Conservation (phyloP, 2,888 invertebrate genomes). For the Hyposoter dolosus region DNA sequence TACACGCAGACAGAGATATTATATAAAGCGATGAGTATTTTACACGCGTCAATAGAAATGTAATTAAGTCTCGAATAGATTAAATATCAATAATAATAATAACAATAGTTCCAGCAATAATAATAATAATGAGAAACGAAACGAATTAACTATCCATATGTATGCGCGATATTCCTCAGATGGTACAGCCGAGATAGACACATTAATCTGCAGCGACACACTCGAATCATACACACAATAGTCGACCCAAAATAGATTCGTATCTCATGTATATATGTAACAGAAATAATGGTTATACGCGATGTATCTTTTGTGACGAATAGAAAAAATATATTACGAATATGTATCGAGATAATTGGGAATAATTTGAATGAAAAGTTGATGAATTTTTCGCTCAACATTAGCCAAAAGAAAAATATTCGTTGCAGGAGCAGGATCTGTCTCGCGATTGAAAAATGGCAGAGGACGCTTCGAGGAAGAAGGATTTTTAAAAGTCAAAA, state of each 20-base stretch:
- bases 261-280: slow-evolving; percentile 1
- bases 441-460: neutral
- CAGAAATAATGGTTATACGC: neutral
- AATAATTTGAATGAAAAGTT: neutral
- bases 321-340: neutral
- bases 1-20: neutral
- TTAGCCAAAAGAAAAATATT: no score
- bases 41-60: slow-evolving; percentile 55
- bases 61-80: slow-evolving; percentile 51
- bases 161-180: slow-evolving; percentile 44
- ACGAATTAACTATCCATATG: slow-evolving; percentile 39
- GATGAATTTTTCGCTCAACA: neutral
- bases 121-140: slow-evolving; percentile 18
- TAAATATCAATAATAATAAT: slow-evolving; percentile 5
- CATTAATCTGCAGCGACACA: slow-evolving; percentile 30
- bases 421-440: neutral
- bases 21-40: neutral
- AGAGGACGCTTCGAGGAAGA: slow-evolving; percentile 6
- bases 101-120: neutral
- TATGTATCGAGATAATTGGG: neutral
- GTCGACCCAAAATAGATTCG: slow-evolving; percentile 41
- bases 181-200: slow-evolving; percentile 28
- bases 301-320: neutral
- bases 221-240: slow-evolving; percentile 33
- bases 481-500: neutral